These are phyloP conservation scores for Axinella damicornis DNA, from an alignment of 37 sponge, comb jelly and placozoan genomes.

Conservation along the genomic window DNA sequence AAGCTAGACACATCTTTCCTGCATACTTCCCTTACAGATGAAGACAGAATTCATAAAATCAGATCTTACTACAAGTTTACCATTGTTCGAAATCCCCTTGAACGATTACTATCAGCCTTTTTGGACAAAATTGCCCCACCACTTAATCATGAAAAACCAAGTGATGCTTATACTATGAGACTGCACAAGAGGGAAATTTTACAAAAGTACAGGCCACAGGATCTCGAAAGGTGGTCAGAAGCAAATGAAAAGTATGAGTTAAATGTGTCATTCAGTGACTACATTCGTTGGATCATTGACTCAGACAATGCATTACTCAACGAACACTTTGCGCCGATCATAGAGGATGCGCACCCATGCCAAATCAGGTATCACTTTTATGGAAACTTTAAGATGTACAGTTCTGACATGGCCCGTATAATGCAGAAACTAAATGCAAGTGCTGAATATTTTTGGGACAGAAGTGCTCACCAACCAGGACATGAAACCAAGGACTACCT, in stretches of 20 bases:
- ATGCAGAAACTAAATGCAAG: neutral
- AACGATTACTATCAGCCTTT: slow-evolving; percentile 53
- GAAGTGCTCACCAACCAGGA: neutral
- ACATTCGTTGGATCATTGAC: slow-evolving; percentile 43
- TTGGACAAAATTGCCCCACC: slow-evolving; percentile 28
- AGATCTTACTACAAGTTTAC: slow-evolving; percentile 23
- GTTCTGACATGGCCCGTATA: slow-evolving; percentile 14
- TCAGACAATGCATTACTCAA: slow-evolving; percentile 20
- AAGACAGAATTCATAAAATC: slow-evolving; percentile 9
- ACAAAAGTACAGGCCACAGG: neutral
- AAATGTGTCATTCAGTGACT: slow-evolving; percentile 22
- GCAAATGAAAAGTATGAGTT: neutral
- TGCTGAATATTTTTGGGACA: neutral
- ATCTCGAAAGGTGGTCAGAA: slow-evolving; percentile 1
- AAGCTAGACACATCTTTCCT: neutral
- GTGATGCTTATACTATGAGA: neutral
- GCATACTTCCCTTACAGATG: slow-evolving; percentile 11
- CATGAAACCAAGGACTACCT: neutral
- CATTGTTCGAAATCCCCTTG: slow-evolving; percentile 54
- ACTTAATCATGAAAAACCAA: neutral
- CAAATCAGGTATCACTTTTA: slow-evolving; percentile 41
- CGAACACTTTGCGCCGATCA: slow-evolving; percentile 50
- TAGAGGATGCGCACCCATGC: slow-evolving; percentile 28
- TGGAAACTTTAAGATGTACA: slow-evolving; percentile 42
- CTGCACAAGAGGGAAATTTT: neutral